Percentiles rank a stretch among this genome's conserved stretches.
phyloP scores from a whole-genome alignment of 1,140 invertebrate genomes.

The Drosophila parabipectinata region DNA sequence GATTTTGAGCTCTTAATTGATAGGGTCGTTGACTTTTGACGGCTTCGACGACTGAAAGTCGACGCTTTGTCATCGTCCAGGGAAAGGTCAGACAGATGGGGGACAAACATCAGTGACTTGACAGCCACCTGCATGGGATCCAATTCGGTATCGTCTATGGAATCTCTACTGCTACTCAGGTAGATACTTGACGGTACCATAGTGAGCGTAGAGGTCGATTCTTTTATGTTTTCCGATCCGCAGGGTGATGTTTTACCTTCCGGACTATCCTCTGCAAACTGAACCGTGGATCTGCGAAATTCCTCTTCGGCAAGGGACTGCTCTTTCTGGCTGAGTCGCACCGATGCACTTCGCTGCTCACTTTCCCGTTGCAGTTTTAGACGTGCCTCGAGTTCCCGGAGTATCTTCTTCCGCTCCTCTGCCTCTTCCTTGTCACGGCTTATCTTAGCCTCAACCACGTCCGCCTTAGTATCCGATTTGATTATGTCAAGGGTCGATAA shows the following conservation, averaged over 20 bases:
- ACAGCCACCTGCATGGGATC: slow-evolving; percentile 1
- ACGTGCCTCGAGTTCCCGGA: not conserved
- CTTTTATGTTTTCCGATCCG: too few relatives aligned
- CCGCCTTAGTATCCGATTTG: not conserved
- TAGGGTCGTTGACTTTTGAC: not conserved
- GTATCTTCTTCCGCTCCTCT: not conserved
- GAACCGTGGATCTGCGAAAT: not conserved
- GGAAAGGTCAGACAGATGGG: slow-evolving; percentile 15
- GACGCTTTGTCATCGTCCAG: not conserved
- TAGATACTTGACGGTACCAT: too few relatives aligned
- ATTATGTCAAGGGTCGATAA: not conserved
- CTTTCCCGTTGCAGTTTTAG: not conserved
- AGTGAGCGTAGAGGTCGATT: too few relatives aligned
- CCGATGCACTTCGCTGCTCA: not conserved
- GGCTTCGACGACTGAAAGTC: not conserved
- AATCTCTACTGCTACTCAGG: not conserved
- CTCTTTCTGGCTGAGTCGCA: too few relatives aligned
- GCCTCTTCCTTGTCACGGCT: not conserved
- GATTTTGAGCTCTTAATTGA: not conserved
- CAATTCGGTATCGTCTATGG: not conserved
- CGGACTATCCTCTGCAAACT: too few relatives aligned
- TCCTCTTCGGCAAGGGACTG: too few relatives aligned
- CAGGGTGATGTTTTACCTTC: too few relatives aligned
- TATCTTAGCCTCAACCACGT: not conserved
- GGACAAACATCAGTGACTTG: slow-evolving; percentile 18